A percentile compares a stretch with the other conserved stretches of the same genome.
These are phyloP conservation scores for Syngnathoides biaculeatus DNA, from an alignment of 2,113 vertebrate genomes.

Conservation along the genomic window DNA sequence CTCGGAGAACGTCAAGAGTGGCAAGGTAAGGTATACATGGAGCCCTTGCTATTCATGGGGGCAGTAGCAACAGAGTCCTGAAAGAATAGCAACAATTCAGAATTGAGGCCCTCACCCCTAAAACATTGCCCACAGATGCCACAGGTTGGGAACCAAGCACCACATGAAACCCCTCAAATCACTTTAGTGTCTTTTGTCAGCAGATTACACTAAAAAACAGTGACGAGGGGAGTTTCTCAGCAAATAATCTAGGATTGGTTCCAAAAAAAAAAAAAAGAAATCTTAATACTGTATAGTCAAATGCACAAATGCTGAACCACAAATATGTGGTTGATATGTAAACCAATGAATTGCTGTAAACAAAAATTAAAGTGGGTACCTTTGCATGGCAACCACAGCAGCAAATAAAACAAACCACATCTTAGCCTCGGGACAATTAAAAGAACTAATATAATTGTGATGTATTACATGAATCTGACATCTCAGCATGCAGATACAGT, in stretches of 20 bases:
- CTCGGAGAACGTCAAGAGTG: slow-evolving; percentile 83
- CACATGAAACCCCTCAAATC: background rate
- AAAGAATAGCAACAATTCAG: background rate
- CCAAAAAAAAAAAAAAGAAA: too few species aligned
- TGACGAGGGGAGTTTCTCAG: background rate
- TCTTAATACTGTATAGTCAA: too few species aligned
- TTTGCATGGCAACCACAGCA: too few species aligned
- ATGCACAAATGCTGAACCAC: too few species aligned
- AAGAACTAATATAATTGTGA: background rate
- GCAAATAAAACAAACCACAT: background rate
- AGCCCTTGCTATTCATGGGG: background rate
- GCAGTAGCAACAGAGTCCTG: background rate
- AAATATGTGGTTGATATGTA: background rate
- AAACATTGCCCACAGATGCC: too few species aligned
- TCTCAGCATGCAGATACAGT: background rate
- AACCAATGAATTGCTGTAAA: too few species aligned
- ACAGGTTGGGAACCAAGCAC: background rate
- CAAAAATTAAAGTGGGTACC: too few species aligned
- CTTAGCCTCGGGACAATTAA: background rate
- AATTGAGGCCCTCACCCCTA: background rate
- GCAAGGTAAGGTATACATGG: slow-evolving; percentile 71
- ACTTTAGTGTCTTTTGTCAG: background rate
- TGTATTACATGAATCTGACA: background rate
- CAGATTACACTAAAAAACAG: too few species aligned
- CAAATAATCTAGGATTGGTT: background rate